Evolutionary conservation across 2,797 vertebrate genomes (phyloP), one percentile per base, ranked within the genome.

Genomic region (Sebastes iracundus): DNA sequence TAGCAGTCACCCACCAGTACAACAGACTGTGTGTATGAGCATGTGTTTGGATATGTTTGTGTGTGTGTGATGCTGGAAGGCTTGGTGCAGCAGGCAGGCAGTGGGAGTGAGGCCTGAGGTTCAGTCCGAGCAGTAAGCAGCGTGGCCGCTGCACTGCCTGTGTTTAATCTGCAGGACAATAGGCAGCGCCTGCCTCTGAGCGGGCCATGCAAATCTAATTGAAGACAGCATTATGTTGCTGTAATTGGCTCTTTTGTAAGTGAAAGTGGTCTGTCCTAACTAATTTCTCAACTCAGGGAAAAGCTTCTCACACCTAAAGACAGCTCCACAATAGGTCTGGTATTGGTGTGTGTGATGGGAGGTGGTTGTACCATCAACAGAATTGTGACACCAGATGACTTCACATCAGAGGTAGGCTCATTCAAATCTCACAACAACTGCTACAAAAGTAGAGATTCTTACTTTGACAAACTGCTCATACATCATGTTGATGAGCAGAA

Each of bases 181-280:
- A 69, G 81, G 59, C 72, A 53, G 69, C 10, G 67, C 27, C 78
- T 63, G 75, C 80, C 87, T 86, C 80, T 5, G 60, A 82, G 80
- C 32, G 66, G 65, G 72, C 85, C 86, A 76, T 87, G 89, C 79
- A 85, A 93, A 91, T 92, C 89, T 90, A 94, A 94, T 93, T 92
- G 89, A 90, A 90, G 88, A 83, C 81, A 33, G 80, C 82, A 91
- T 92, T 88, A 86, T 87, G 82, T 70, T 70, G 77, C 83, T 77
- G 78, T 89, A 90, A 94, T 90, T 90, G 88, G 85, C 84, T 88
- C 77, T 66, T 89, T 91, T 88, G 86, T 91, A 85, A 84, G 73
- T 18, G 18, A 82, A 67, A 81, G 65, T 70, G 77, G 68, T 82
- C 87, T 88, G 92, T 91, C 92, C 72, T 92, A 90, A 89, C 85